Conservation (phyloP, 2,888 invertebrate species). For the Halocaridina rubra region DNA sequence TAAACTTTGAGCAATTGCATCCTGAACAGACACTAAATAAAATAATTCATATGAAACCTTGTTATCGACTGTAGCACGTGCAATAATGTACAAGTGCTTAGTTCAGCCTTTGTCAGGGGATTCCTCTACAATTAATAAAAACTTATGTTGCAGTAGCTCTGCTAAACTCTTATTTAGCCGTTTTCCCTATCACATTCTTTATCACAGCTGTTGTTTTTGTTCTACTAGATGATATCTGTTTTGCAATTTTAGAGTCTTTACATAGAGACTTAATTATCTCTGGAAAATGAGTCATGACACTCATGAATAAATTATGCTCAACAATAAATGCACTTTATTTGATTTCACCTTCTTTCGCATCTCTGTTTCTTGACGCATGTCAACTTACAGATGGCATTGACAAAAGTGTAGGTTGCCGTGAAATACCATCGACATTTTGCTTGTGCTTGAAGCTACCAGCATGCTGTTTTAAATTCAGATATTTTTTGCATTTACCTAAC, state of each 20-base stretch:
- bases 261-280: not conserved
- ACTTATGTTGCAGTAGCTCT: constrained; percentile 57
- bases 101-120: constrained; percentile 65
- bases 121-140: constrained; percentile 65
- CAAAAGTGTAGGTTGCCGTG: not conserved
- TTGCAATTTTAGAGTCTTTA: not conserved
- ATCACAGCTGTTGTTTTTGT: constrained; percentile 27
- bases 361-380: not conserved
- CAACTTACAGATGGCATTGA: constrained; percentile 14
- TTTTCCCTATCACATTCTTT: constrained; percentile 63
- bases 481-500: constrained; percentile 30
- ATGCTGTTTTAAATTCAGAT: too few species aligned
- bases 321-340: constrained; percentile 64
- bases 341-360: constrained; percentile 45
- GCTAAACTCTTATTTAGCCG: constrained; percentile 58
- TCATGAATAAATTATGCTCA: constrained; percentile 64
- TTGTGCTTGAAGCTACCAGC: too few species aligned
- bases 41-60: too few species aligned
- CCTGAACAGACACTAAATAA: too few species aligned
- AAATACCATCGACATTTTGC: not conserved
- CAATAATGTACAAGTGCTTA: constrained; percentile 65
- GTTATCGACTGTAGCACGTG: too few species aligned
- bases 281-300: constrained; percentile 4
- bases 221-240: not conserved
- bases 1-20: too few species aligned